A percentile compares a stretch with the other conserved stretches of the same genome.
These are phyloP conservation scores for Tonatia bakeri DNA, from an alignment of 2,113 vertebrate species.

Conservation along the genomic window DNA sequence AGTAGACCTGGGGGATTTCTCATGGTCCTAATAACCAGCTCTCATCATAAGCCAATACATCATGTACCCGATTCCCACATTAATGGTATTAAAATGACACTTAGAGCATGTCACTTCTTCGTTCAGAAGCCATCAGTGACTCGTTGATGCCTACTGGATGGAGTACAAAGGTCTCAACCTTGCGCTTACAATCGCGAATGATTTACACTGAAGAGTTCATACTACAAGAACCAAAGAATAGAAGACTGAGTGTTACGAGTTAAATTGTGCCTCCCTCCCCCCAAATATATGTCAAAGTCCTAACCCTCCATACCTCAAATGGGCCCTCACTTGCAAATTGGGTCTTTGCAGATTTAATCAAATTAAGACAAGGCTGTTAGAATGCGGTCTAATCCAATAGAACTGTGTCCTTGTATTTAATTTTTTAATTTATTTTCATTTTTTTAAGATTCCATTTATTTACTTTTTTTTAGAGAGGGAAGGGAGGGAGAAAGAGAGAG, in stretches of 20 bases:
- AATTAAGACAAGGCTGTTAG: not conserved
- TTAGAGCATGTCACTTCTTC: constrained; percentile 2
- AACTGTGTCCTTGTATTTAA: not conserved
- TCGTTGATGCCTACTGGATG: not conserved
- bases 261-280: not conserved
- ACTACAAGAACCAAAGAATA: not conserved
- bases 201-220: not conserved
- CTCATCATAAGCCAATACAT: not conserved
- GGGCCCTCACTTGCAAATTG: not conserved
- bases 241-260: not conserved
- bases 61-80: not conserved
- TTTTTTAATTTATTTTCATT: too few relatives aligned
- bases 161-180: not conserved
- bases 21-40: not conserved
- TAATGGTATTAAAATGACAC: constrained; percentile 24
- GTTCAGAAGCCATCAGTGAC: not conserved
- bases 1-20: not conserved
- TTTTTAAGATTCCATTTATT: too few relatives aligned
- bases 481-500: too few relatives aligned
- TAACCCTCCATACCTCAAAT: not conserved
- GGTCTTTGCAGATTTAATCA: not conserved
- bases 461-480: too few relatives aligned
- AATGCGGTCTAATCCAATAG: not conserved
- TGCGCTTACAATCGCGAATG: not conserved
- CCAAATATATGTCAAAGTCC: not conserved